Evolutionary conservation across 2,797 vertebrate species (phyloP).

Genomic region (Leptoclinus maculatus): DNA sequence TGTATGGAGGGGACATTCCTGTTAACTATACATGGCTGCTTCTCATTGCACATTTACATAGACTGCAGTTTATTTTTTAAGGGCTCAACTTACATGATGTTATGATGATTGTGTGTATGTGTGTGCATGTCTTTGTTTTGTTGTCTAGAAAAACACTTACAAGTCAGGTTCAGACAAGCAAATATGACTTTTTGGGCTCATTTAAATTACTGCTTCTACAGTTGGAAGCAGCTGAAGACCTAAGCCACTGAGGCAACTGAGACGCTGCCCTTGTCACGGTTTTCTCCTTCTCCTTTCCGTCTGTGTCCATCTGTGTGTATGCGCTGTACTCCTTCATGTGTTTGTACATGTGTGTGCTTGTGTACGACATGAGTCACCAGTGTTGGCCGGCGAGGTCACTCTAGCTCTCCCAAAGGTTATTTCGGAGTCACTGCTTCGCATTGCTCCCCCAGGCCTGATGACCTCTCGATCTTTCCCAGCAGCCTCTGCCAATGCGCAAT

Average conservation of each 20-base stretch:
- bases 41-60: constrained; percentile 11
- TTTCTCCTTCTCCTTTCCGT: constrained; percentile 20
- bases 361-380: constrained; percentile 67
- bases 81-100: background rate
- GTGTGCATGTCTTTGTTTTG: constrained; percentile 8
- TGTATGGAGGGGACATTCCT: background rate
- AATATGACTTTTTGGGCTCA: constrained; percentile 71
- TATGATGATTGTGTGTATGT: background rate
- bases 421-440: constrained; percentile 64
- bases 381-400: constrained; percentile 44
- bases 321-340: constrained; percentile 38
- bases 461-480: constrained; percentile 36
- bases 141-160: constrained; percentile 8
- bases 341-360: constrained; percentile 29
- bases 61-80: background rate
- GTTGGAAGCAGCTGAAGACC: constrained; percentile 60
- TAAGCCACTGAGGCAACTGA: constrained; percentile 33
- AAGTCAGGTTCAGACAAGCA: constrained; percentile 52
- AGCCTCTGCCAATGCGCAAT: constrained; percentile 42
- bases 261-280: constrained; percentile 48
- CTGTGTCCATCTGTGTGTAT: constrained; percentile 36
- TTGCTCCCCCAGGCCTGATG: constrained; percentile 32
- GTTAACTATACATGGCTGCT: background rate
- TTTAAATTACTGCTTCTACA: constrained; percentile 63
- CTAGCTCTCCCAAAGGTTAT: constrained; percentile 46